Evolutionary conservation across 2,113 vertebrate genomes (phyloP).

Genomic region (Sylvietta virens): DNA sequence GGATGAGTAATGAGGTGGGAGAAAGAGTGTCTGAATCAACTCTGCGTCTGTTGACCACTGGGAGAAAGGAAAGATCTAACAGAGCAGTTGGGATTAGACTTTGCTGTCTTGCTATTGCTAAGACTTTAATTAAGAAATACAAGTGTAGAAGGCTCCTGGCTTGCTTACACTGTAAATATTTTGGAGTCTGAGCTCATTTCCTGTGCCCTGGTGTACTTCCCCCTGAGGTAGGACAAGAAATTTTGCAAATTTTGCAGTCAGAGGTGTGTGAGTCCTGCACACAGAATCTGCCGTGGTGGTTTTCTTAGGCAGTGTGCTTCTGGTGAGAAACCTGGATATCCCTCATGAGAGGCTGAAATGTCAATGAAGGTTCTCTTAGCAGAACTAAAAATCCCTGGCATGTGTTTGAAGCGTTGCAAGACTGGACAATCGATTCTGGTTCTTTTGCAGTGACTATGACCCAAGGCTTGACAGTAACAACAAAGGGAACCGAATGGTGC

Average conservation of each 20-base stretch:
- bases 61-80: neutral
- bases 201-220: neutral
- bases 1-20: neutral
- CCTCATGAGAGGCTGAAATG: neutral
- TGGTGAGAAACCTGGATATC: neutral
- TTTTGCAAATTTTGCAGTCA: neutral
- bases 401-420: neutral
- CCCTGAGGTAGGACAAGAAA: neutral
- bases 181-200: slow-evolving; percentile 17
- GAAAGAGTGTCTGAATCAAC: neutral
- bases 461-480: slow-evolving; percentile 63
- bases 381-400: neutral
- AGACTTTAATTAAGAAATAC: neutral
- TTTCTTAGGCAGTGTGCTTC: neutral
- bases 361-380: neutral
- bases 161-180: neutral
- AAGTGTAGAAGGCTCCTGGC: neutral
- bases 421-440: neutral
- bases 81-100: neutral
- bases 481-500: slow-evolving; percentile 71
- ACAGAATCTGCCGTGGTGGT: neutral
- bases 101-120: neutral
- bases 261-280: neutral
- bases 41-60: neutral
- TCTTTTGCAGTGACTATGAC: slow-evolving; percentile 70